Percentiles rank a stretch among this genome's conserved stretches.
Evolutionary conservation across 2,888 invertebrate species (phyloP).

Genomic region (Ceriagrion tenellum): DNA sequence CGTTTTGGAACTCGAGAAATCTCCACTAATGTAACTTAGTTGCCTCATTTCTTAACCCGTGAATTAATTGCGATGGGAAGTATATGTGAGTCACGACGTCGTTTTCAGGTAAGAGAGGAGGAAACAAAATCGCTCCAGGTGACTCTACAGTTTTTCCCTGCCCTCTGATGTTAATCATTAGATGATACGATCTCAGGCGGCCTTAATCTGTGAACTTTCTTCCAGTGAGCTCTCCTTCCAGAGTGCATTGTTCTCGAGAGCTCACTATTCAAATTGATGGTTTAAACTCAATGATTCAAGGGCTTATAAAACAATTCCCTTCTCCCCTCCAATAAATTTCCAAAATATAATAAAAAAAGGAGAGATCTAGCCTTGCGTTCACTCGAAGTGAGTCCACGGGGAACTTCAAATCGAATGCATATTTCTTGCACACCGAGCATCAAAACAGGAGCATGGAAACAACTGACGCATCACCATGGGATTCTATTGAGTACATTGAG

Average conservation of each 20-base stretch:
- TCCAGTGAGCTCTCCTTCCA: too few species aligned
- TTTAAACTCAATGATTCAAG: neutral
- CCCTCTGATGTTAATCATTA: neutral
- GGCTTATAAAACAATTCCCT: neutral
- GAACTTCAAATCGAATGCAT: neutral
- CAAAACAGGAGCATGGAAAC: too few species aligned
- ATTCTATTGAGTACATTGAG: too few species aligned
- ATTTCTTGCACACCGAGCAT: neutral
- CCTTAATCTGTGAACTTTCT: neutral
- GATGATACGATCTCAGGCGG: neutral
- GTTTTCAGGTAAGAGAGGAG: too few species aligned
- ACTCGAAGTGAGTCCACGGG: neutral
- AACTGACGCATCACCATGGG: too few species aligned
- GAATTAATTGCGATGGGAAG: too few species aligned
- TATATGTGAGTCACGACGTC: too few species aligned
- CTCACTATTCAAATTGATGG: neutral
- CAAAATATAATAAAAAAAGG: neutral
- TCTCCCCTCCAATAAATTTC: neutral
- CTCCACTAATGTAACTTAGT: too few species aligned
- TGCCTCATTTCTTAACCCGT: too few species aligned
- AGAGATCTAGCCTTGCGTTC: neutral
- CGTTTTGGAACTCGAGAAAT: too few species aligned
- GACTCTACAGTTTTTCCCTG: too few species aligned
- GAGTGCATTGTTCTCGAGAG: neutral
- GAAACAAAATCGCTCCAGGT: too few species aligned